Evolutionary conservation across 2,888 invertebrate genomes (phyloP), one percentile per base, ranked within the genome.

Genomic region (Pemphredon lugubris): DNA sequence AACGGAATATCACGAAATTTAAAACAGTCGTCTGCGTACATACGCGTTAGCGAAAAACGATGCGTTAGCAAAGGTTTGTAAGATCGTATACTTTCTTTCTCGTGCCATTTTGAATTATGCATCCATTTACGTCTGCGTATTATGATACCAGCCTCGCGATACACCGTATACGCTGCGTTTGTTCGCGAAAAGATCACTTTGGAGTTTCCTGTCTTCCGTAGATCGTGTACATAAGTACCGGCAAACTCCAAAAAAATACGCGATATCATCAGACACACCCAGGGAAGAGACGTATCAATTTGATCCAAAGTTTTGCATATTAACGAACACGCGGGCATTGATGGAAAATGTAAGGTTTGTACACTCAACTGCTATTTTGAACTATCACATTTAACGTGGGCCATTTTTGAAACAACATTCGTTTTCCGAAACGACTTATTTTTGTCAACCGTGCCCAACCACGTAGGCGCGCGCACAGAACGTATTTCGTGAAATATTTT

Each of bases 41-140:
- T 32, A 14, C 40, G 42, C 44, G 65, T 61, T 50, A 26, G 44
- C 9, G 48, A 47, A 63, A 72, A 53, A 72, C 75, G 73, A 83
- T 81, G 73, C 73, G 69, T 67, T 73, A 66, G 30, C 48, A 65
- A 48, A 58, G 23, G 50, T 55, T 71, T 63, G 58, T 34, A 40
- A 57, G 44, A 9, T 44, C 68, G 50, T 71, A 71, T n/a, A 72
- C 66, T 61, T 53, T 51, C 34, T 66, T 57, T 77, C 75, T 74
- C 53, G 26, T 60, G 67, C 75, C 69, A 78, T 78, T 72, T 78
- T 72, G 69, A 75, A 72, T 78, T 66, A 77, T 66, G 51, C 64
- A 30, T 54, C 55, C 61, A 78, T 73, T 78, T 78, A 75, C 55
- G 75, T 55, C 44, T 21, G 34, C 51, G 44, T 48, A 69, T 72